These are phyloP conservation scores for Tauraco hartlaubi DNA, from an alignment of 2,797 vertebrate genomes.

Conservation along the genomic window DNA sequence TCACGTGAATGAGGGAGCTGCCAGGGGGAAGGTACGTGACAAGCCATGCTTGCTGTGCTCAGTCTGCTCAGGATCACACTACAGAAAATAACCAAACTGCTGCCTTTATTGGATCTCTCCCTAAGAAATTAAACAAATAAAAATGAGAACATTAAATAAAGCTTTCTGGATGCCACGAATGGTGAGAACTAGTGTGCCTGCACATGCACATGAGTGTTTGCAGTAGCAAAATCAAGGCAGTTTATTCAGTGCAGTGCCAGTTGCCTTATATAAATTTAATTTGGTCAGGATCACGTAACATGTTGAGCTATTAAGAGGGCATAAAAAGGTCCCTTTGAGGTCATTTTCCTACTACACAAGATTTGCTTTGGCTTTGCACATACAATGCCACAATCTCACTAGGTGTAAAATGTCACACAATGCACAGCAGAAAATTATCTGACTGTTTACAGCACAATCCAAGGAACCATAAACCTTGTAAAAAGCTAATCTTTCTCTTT, in stretches of 20 bases:
- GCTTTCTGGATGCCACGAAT: background rate
- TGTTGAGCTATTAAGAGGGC: background rate
- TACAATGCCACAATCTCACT: background rate
- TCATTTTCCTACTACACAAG: background rate
- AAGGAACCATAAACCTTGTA: background rate
- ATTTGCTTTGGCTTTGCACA: slow-evolving; percentile 20
- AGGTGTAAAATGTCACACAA: background rate
- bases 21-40: background rate
- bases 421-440: background rate
- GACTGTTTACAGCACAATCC: background rate
- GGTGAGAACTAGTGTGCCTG: background rate
- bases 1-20: background rate
- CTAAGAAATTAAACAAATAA: slow-evolving; percentile 39
- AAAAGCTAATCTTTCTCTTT: background rate
- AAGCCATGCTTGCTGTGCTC: background rate
- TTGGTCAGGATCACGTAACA: background rate
- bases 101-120: slow-evolving; percentile 1
- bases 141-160: slow-evolving; percentile 32
- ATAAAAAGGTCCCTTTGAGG: background rate
- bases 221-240: slow-evolving; percentile 16
- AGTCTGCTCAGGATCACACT: background rate
- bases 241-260: background rate
- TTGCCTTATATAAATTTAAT: slow-evolving; percentile 26
- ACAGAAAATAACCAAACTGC: background rate
- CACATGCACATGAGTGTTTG: background rate